These are phyloP conservation scores for Meriones psammophilus DNA, from an alignment of 2,797 vertebrate species.

Conservation along the genomic window DNA sequence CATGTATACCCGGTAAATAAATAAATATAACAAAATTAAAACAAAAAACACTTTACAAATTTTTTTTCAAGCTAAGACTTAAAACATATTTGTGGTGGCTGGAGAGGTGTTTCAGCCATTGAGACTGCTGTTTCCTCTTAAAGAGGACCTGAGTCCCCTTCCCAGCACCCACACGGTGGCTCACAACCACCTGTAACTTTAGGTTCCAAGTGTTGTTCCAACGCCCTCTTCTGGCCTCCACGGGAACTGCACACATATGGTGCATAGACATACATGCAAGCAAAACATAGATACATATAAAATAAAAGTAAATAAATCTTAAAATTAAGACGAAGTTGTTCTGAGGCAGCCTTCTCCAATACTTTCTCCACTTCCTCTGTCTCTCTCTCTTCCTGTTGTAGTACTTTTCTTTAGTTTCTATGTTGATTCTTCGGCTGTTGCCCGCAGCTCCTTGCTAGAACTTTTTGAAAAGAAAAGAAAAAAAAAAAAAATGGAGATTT, in stretches of 20 bases:
- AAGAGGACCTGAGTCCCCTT: not conserved
- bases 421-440: not conserved
- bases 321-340: not conserved
- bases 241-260: not conserved
- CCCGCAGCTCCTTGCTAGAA: not conserved
- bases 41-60: not conserved
- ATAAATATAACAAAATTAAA: slow-evolving; percentile 1
- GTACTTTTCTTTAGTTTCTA: not conserved
- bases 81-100: not conserved
- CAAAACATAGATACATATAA: not conserved
- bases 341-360: not conserved
- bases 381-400: not conserved
- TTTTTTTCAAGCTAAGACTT: slow-evolving; percentile 32
- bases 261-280: not conserved
- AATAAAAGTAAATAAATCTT: not conserved
- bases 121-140: not conserved
- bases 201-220: not conserved
- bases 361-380: not conserved
- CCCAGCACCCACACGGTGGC: not conserved
- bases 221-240: not conserved
- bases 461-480: not conserved
- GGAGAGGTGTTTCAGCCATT: not conserved
- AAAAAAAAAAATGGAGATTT: not conserved
- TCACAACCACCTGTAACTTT: not conserved
- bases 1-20: not conserved